A percentile compares a stretch with the other conserved stretches of the same genome.
phyloP scores from a whole-genome alignment of 1,140 invertebrate species.

The Gryllus bimaculatus region DNA sequence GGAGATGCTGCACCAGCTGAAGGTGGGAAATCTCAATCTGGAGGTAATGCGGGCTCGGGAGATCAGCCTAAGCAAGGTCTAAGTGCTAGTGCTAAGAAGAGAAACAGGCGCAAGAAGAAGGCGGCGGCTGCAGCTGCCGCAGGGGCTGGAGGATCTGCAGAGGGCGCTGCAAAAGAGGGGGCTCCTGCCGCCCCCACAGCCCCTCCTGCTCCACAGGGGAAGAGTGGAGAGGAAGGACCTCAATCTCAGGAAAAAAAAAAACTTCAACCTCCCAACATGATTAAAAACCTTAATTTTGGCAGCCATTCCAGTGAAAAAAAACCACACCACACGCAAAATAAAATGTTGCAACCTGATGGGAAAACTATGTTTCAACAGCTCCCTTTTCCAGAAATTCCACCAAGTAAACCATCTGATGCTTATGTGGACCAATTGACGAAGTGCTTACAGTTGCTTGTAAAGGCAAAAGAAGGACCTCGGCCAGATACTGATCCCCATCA shows the following conservation, averaged over 20 bases:
- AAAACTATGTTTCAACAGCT: background rate
- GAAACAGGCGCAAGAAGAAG: background rate
- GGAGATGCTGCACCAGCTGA: background rate
- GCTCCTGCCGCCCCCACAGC: background rate
- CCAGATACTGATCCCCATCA: background rate
- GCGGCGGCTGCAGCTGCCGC: no score
- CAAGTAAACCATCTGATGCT: background rate
- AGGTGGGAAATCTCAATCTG: background rate
- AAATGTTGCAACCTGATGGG: background rate
- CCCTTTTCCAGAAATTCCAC: background rate
- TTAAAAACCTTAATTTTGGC: background rate
- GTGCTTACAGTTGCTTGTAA: background rate
- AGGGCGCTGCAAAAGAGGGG: background rate
- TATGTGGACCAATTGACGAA: background rate
- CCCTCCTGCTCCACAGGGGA: background rate
- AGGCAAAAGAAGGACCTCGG: background rate
- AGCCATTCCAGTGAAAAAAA: constrained; percentile 4
- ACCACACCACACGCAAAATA: background rate
- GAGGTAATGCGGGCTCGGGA: no score
- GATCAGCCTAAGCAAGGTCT: background rate
- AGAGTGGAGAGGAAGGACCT: background rate
- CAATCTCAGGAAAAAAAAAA: background rate
- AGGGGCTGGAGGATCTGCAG: background rate
- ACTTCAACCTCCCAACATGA: background rate
- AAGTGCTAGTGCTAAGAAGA: background rate